A percentile compares a stretch with the other conserved stretches of the same genome.
phyloP scores from a whole-genome alignment of 1,140 invertebrate species.

The Pinna nobilis region DNA sequence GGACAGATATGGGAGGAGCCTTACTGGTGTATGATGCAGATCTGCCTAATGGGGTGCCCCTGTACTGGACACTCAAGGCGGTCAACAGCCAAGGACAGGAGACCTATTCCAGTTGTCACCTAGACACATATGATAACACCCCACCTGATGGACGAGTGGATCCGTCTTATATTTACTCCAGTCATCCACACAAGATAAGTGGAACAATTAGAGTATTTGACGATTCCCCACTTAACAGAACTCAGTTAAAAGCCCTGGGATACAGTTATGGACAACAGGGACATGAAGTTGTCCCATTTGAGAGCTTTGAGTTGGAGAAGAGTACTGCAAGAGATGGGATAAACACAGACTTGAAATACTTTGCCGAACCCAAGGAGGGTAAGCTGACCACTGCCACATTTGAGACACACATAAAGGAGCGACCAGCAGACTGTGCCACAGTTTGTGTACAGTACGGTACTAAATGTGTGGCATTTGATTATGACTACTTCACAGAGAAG shows the following conservation, averaged over 20 bases:
- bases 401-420: not conserved
- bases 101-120: conserved; percentile 27
- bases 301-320: conserved; percentile 24
- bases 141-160: conserved; percentile 49
- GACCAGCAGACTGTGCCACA: conserved; percentile 32
- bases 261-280: conserved; percentile 39
- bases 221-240: conserved; percentile 36
- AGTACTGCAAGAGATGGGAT: conserved; percentile 23
- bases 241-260: conserved; percentile 40
- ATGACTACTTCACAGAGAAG: conserved; percentile 34
- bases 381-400: conserved; percentile 34
- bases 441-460: conserved; percentile 30
- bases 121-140: conserved; percentile 49
- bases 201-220: conserved; percentile 46
- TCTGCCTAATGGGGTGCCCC: conserved; percentile 45
- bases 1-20: conserved; percentile 39
- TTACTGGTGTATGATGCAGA: conserved; percentile 18
- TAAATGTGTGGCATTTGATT: conserved; percentile 49
- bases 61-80: conserved; percentile 51
- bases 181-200: conserved; percentile 46
- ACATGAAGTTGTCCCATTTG: conserved; percentile 43
- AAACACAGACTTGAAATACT: conserved; percentile 5
- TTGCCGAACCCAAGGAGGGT: conserved; percentile 45
- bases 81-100: conserved; percentile 44
- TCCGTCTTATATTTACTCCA: conserved; percentile 34